Percentiles rank a stretch among this genome's conserved stretches.
phyloP scores from a whole-genome alignment of 2,797 vertebrate genomes.

The Acipenser ruthenus region DNA sequence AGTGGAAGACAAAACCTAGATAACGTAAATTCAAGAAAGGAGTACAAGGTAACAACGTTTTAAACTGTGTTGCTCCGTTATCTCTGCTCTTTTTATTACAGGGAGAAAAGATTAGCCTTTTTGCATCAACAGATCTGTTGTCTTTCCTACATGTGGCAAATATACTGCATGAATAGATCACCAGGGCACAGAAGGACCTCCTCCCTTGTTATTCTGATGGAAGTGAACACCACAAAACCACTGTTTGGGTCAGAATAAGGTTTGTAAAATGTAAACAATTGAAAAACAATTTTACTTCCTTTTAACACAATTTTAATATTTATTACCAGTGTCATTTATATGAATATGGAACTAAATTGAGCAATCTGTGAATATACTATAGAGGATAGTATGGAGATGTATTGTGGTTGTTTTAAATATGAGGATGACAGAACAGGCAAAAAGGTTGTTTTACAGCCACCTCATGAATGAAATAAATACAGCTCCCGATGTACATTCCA shows the following conservation, averaged over 20 bases:
- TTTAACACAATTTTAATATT: background rate
- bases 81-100: background rate
- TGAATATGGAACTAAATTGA: no score
- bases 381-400: no score
- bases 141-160: conserved; percentile 23
- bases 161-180: conserved; percentile 7
- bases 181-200: background rate
- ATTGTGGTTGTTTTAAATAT: no score
- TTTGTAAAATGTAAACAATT: background rate
- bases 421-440: no score
- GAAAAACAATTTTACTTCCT: background rate
- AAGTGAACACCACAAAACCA: conserved; percentile 11
- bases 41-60: background rate
- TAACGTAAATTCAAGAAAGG: background rate
- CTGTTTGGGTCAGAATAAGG: conserved; percentile 12
- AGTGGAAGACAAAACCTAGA: no score
- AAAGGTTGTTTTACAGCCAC: no score
- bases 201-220: conserved; percentile 17
- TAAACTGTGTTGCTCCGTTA: background rate
- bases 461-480: no score
- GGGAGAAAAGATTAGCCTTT: conserved; percentile 10
- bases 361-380: no score
- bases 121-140: conserved; percentile 19
- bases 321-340: no score
- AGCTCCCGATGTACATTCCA: no score